A percentile compares a stretch with the other conserved stretches of the same genome.
Evolutionary conservation across 2,888 invertebrate species (phyloP).

Genomic region (Cheilosia vernalis): DNA sequence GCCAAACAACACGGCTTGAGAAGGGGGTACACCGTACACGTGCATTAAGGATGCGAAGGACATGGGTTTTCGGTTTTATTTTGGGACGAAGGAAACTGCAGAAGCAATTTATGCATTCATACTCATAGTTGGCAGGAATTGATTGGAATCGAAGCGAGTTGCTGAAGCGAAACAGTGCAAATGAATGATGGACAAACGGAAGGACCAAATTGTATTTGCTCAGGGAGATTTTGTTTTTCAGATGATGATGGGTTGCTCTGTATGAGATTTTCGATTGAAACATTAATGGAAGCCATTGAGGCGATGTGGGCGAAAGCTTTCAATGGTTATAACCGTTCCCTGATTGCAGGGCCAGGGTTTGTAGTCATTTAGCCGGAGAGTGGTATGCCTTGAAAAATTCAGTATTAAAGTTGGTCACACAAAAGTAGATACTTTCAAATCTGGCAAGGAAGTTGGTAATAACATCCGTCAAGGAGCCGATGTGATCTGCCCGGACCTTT

Average conservation of each 20-base stretch:
- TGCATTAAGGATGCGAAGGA: slow-evolving; percentile 30
- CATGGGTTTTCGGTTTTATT: not conserved
- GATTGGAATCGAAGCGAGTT: slow-evolving; percentile 54
- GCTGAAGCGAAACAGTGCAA: slow-evolving; percentile 34
- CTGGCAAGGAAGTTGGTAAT: too few relatives aligned
- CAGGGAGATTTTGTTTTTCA: not conserved
- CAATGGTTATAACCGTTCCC: too few relatives aligned
- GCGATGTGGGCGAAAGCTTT: not conserved
- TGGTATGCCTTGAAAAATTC: too few relatives aligned
- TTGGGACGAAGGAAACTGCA: not conserved
- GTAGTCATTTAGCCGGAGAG: too few relatives aligned
- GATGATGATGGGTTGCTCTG: not conserved
- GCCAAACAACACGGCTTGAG: slow-evolving; percentile 17
- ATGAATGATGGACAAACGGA: slow-evolving; percentile 45
- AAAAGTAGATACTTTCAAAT: too few relatives aligned
- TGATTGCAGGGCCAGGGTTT: too few relatives aligned
- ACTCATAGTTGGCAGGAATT: slow-evolving; percentile 28
- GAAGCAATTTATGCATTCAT: slow-evolving; percentile 43
- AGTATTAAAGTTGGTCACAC: too few relatives aligned
- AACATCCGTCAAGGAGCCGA: too few relatives aligned
- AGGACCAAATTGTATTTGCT: slow-evolving; percentile 25
- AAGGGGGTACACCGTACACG: slow-evolving; percentile 4
- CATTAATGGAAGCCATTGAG: not conserved
- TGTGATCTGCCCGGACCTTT: too few relatives aligned
- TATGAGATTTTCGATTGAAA: not conserved